These are phyloP conservation scores for Diachasmimorpha longicaudata DNA, from an alignment of 1,140 invertebrate species.

Conservation along the genomic window DNA sequence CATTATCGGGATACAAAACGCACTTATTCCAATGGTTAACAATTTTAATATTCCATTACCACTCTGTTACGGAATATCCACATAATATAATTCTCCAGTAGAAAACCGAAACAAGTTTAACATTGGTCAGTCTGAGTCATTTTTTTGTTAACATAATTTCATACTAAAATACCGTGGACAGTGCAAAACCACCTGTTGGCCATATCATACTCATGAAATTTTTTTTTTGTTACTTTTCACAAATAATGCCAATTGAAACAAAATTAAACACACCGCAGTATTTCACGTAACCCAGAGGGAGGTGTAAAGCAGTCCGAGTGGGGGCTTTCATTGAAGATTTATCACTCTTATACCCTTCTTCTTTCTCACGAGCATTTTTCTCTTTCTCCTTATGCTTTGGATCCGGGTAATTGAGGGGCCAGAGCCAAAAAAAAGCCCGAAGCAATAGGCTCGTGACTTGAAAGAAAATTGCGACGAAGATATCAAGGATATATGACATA, in stretches of 20 bases:
- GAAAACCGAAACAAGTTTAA: not conserved
- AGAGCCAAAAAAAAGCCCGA: not conserved
- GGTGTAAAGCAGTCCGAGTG: not conserved
- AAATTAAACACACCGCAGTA: not conserved
- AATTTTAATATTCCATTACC: no score
- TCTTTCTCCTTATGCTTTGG: not conserved
- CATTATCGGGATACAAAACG: no score
- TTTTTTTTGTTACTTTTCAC: not conserved
- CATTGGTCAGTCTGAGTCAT: not conserved
- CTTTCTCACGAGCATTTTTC: not conserved
- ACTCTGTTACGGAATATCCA: no score
- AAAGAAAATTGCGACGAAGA: slow-evolving; percentile 18
- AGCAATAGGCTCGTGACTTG: slow-evolving; percentile 21
- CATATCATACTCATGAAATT: not conserved
- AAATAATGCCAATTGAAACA: not conserved
- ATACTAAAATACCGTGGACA: not conserved
- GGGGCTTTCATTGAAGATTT: slow-evolving; percentile 19
- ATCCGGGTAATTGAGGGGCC: not conserved
- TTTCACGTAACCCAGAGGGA: not conserved
- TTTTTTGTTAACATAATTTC: not conserved
- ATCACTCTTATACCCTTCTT: not conserved
- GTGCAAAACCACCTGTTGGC: slow-evolving; percentile 16
- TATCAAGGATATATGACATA: slow-evolving; percentile 3
- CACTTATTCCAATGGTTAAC: no score
- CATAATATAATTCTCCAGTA: no score